Evolutionary conservation across 2,888 invertebrate genomes (phyloP), one percentile per base, ranked within the genome.

Genomic region (Caenorhabditis drosophilae): DNA sequence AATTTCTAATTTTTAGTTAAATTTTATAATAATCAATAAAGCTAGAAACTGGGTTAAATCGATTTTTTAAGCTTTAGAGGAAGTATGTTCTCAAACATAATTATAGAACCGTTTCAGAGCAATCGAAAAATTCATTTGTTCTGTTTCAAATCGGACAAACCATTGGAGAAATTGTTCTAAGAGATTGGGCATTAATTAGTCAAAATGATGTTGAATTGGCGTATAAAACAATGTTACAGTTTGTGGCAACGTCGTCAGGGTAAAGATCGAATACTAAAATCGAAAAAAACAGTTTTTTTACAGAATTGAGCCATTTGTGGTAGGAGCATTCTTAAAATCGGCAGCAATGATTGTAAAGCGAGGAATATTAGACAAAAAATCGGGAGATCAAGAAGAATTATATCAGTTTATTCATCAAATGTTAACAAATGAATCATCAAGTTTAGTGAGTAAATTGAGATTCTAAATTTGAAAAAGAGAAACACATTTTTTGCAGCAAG

Each of bases 291-390:
- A n/a, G n/a, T n/a, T 31, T 31, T 22, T 34, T 51, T 76, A 12
- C 63, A 78, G 90, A 87, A 45, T 79, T n/a, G 70, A 77, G 12
- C 46, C 50, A 34, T 83, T 69, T 58, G 78, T 79, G 11, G 51
- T 69, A 18, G 61, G 75, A 16, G 76, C 76, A 51, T 81, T 84
- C 82, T 86, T 84, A 20, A 85, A 90, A 87, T 89, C 90, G 46
- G 90, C 93, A 77, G 92, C 92, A 12, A 91, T 93, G 61, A 92
- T 93, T 85, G 89, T 93, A 18, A 93, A 93, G 86, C 87, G 92
- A 80, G 89, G 89, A 18, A 90, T 90, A 80, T 88, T 92, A 36
- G 90, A 90, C 76, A 50, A 60, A 16, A 75, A 75, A 57, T 70
- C 73, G 2, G 90, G 90, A 84, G 86, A 87, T 59, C 87, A 88